These are phyloP conservation scores for Mycteria americana DNA, from an alignment of 2,797 vertebrate species.

Conservation along the genomic window DNA sequence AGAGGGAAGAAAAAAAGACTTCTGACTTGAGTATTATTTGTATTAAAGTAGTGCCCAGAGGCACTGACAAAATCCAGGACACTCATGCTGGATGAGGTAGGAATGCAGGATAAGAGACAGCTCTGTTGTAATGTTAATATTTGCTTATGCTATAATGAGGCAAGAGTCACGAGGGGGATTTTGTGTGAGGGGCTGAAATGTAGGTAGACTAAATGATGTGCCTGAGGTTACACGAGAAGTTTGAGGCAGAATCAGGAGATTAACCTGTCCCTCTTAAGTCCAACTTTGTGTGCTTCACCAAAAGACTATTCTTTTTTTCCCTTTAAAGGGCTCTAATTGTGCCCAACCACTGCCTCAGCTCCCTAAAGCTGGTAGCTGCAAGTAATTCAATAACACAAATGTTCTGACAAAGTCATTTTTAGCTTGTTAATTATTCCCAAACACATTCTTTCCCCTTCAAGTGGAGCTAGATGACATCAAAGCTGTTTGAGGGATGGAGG, in stretches of 20 bases:
- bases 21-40: constrained; percentile 30
- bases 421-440: constrained; percentile 68
- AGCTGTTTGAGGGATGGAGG: constrained; percentile 52
- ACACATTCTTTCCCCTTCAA: constrained; percentile 64
- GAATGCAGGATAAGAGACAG: constrained; percentile 53
- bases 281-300: not conserved
- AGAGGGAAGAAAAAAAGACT: not conserved
- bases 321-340: constrained; percentile 35
- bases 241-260: not conserved
- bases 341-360: not conserved
- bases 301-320: not conserved
- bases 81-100: constrained; percentile 8
- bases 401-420: constrained; percentile 67
- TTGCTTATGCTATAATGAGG: constrained; percentile 25
- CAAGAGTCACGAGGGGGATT: not conserved
- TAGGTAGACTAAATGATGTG: not conserved
- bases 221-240: not conserved
- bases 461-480: constrained; percentile 63
- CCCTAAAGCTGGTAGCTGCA: constrained; percentile 55
- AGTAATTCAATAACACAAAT: constrained; percentile 60
- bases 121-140: constrained; percentile 32
- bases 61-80: constrained; percentile 49
- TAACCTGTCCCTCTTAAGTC: not conserved
- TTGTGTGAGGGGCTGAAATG: not conserved
- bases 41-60: constrained; percentile 12